Conservation (phyloP, 2,888 invertebrate species). For the Xestia rhomboidea region DNA sequence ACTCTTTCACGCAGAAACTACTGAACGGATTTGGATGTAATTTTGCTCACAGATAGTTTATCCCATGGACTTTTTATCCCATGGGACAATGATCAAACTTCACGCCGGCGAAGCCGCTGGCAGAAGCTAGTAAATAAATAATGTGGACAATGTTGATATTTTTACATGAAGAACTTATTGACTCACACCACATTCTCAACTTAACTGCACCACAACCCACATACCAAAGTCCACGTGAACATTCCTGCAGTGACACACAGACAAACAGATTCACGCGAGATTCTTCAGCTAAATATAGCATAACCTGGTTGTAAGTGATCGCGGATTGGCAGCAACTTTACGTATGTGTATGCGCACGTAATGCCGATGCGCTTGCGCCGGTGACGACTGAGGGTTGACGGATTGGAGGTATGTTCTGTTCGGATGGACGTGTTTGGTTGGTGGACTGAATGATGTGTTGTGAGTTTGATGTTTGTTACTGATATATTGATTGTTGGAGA, state of each 20-base stretch:
- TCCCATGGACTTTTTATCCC: no score
- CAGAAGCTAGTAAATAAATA: background rate
- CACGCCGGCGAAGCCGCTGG: no score
- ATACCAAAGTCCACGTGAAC: slow-evolving; percentile 35
- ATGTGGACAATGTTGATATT: background rate
- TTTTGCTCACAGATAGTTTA: no score
- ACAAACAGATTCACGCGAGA: slow-evolving; percentile 50
- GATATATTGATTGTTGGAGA: background rate
- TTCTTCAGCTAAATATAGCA: slow-evolving; percentile 73
- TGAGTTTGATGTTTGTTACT: slow-evolving; percentile 3
- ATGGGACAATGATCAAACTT: no score
- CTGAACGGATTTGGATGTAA: no score
- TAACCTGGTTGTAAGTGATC: slow-evolving; percentile 64
- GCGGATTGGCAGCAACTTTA: slow-evolving; percentile 66
- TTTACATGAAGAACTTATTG: background rate
- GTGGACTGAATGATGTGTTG: slow-evolving; percentile 6
- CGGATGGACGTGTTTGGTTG: slow-evolving; percentile 9
- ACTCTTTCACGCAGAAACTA: no score
- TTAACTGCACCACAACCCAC: slow-evolving; percentile 1
- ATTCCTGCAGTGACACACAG: slow-evolving; percentile 55
- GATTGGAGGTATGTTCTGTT: slow-evolving; percentile 35
- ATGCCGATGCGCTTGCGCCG: slow-evolving; percentile 39
- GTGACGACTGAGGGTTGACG: slow-evolving; percentile 51
- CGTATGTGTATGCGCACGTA: slow-evolving; percentile 61
- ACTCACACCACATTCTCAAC: slow-evolving; percentile 14